These are phyloP conservation scores for Nannobrachium achirus DNA, from an alignment of 2,113 vertebrate genomes.

Conservation along the genomic window DNA sequence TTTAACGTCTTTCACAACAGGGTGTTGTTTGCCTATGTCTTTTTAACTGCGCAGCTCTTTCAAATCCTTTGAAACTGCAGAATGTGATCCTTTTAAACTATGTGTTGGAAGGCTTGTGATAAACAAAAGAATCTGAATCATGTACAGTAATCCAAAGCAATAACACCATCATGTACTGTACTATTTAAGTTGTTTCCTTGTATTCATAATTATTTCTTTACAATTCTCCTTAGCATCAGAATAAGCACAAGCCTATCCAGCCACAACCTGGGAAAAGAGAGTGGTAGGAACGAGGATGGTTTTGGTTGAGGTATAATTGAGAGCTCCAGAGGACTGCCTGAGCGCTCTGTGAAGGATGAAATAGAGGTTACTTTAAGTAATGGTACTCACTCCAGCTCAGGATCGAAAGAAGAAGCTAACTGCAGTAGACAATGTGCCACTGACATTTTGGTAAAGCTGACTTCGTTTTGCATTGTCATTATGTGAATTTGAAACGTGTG, in stretches of 20 bases:
- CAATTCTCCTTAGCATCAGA: slow-evolving; percentile 9
- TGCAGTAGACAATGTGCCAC: slow-evolving; percentile 26
- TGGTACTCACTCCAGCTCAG: slow-evolving; percentile 37
- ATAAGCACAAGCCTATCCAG: slow-evolving; percentile 16
- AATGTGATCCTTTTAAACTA: slow-evolving; percentile 26
- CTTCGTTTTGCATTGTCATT: slow-evolving; percentile 17
- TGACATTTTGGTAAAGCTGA: slow-evolving; percentile 11
- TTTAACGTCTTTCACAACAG: slow-evolving; percentile 39
- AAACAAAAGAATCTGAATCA: slow-evolving; percentile 38
- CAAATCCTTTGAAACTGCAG: slow-evolving; percentile 41
- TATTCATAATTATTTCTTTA: too few species aligned
- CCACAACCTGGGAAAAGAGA: slow-evolving; percentile 10
- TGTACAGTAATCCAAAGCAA: slow-evolving; percentile 6
- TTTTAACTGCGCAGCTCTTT: slow-evolving; percentile 43
- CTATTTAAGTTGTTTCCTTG: slow-evolving; percentile 29
- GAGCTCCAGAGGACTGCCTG: slow-evolving; percentile 41
- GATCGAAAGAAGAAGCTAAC: slow-evolving; percentile 35
- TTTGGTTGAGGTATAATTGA: slow-evolving; percentile 44
- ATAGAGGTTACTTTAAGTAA: slow-evolving; percentile 47
- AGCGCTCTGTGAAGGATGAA: slow-evolving; percentile 53
- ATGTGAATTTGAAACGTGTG: not conserved
- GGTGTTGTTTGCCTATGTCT: slow-evolving; percentile 52
- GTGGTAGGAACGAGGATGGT: slow-evolving; percentile 23
- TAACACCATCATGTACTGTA: slow-evolving; percentile 12
- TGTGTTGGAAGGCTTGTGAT: slow-evolving; percentile 40